Conservation (phyloP, 2,888 invertebrate genomes). For the Mechanitis mazaeus region DNA sequence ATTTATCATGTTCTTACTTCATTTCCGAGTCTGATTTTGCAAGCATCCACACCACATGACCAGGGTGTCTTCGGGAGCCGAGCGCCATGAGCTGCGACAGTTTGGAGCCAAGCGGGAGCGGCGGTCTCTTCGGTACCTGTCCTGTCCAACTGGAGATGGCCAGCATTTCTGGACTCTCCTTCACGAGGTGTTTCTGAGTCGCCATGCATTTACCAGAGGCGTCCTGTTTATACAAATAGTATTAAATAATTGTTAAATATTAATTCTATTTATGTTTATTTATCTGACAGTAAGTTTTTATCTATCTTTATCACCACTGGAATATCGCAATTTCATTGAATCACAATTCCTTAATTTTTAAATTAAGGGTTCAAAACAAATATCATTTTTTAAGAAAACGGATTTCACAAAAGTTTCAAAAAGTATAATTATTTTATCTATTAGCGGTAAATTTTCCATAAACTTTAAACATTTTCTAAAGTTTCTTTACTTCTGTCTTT, state of each 20-base stretch:
- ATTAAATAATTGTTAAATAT: not conserved
- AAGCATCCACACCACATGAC: conserved; percentile 88
- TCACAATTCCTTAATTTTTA: no score
- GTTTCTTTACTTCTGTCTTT: no score
- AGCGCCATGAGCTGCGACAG: conserved; percentile 86
- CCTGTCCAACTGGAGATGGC: conserved; percentile 89
- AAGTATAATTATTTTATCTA: no score
- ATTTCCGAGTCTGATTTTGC: conserved; percentile 86
- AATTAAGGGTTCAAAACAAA: no score
- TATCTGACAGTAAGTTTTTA: no score
- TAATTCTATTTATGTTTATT: no score
- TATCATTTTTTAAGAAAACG: no score
- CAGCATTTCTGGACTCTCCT: conserved; percentile 87
- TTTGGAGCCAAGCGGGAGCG: conserved; percentile 81
- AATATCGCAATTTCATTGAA: no score
- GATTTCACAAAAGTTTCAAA: no score
- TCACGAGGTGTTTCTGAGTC: conserved; percentile 78
- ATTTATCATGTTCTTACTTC: conserved; percentile 70
- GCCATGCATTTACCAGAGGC: conserved; percentile 72
- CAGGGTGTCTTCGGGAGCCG: conserved; percentile 81
- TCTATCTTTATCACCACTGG: no score
- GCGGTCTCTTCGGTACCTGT: conserved; percentile 84
- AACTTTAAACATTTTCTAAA: no score
- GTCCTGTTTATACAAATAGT: conserved; percentile 43
- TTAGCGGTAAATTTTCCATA: no score